These are phyloP conservation scores for Ammodytes dubius DNA, from an alignment of 2,113 vertebrate genomes.

Conservation along the genomic window DNA sequence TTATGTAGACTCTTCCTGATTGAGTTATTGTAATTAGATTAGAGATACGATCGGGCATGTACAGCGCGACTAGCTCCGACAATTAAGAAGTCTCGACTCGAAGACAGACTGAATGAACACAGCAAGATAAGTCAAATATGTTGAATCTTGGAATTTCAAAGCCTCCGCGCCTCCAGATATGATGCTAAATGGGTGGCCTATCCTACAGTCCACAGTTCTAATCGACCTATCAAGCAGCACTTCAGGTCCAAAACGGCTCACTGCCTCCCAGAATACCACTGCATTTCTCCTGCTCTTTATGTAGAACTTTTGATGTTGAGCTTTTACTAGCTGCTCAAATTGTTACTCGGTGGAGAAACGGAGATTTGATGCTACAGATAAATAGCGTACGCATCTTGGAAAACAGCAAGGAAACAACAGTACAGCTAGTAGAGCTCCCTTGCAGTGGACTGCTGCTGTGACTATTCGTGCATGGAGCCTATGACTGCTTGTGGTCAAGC, in stretches of 20 bases:
- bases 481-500: constrained; percentile 9
- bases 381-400: background rate
- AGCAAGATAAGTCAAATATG: constrained; percentile 8
- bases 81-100: constrained; percentile 9
- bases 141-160: constrained; percentile 46
- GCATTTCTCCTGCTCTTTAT: constrained; percentile 47
- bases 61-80: constrained; percentile 14
- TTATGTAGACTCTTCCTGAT: constrained; percentile 49
- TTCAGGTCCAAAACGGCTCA: constrained; percentile 43
- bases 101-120: constrained; percentile 34
- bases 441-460: background rate
- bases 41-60: constrained; percentile 44
- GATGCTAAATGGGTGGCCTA: constrained; percentile 3
- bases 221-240: constrained; percentile 47
- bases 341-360: constrained; percentile 5
- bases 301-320: constrained; percentile 10
- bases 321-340: background rate
- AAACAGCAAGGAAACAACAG: background rate
- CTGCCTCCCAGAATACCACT: constrained; percentile 34
- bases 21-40: constrained; percentile 52
- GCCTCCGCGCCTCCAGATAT: background rate
- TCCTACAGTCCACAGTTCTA: constrained; percentile 21
- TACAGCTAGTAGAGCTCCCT: background rate
- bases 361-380: constrained; percentile 6
- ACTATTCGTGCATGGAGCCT: background rate